A percentile compares a stretch with the other conserved stretches of the same genome.
Conservation (phyloP, 2,113 vertebrate species). For the Platichthys flesus region DNA sequence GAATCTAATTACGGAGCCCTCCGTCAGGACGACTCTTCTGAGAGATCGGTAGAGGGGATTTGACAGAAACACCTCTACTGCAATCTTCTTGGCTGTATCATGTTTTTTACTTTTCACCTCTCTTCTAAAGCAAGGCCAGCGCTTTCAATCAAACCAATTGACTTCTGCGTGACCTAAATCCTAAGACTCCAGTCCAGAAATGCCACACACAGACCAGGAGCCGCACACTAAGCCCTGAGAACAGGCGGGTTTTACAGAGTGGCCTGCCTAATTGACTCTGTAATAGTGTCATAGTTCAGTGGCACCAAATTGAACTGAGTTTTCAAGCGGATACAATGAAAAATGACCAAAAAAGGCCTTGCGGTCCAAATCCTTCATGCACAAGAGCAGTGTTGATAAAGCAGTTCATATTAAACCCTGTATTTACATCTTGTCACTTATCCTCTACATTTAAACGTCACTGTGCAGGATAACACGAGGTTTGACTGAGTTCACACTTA, state of each 20-base stretch:
- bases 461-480: too few relatives aligned
- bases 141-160: constrained; percentile 72
- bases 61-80: not conserved
- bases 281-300: constrained; percentile 72
- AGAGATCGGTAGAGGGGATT: constrained; percentile 23
- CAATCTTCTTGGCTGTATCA: constrained; percentile 25
- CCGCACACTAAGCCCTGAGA: constrained; percentile 40
- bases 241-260: constrained; percentile 43
- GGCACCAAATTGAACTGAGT: constrained; percentile 64
- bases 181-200: constrained; percentile 38
- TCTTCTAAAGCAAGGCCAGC: constrained; percentile 32
- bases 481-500: too few relatives aligned
- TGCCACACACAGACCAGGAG: constrained; percentile 39
- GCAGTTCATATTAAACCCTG: too few relatives aligned
- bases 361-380: not conserved
- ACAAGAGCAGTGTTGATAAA: not conserved
- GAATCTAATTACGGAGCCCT: constrained; percentile 26
- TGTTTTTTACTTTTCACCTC: constrained; percentile 52
- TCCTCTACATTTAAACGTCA: too few relatives aligned
- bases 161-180: constrained; percentile 63
- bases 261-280: constrained; percentile 69
- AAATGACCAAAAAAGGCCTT: not conserved
- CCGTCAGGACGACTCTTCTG: constrained; percentile 7
- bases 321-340: constrained; percentile 46
- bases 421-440: too few relatives aligned